Evolutionary conservation across 1,140 invertebrate genomes (phyloP).

Genomic region (Drosophila equinoxialis): DNA sequence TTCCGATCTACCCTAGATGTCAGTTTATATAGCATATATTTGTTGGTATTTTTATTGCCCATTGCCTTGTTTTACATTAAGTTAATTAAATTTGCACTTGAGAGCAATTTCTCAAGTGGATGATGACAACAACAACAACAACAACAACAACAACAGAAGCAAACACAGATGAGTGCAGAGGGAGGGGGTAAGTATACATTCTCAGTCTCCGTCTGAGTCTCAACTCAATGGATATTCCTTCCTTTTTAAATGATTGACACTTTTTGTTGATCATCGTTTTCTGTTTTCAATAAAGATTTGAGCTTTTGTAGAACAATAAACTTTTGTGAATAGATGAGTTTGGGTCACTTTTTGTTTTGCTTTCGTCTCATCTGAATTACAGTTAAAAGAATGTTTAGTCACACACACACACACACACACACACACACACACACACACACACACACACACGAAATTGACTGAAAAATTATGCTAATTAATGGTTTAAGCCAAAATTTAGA

Average conservation of each 20-base stretch:
- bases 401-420: no score
- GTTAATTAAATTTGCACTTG: conserved; percentile 47
- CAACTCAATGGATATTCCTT: not conserved
- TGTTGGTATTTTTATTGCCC: conserved; percentile 33
- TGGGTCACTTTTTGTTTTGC: conserved; percentile 15
- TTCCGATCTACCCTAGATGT: not conserved
- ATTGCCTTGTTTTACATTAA: conserved; percentile 26
- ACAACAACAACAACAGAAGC: not conserved
- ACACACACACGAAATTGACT: no score
- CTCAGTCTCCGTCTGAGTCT: not conserved
- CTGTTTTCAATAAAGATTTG: conserved; percentile 34
- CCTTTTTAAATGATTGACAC: conserved; percentile 11
- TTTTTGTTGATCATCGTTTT: conserved; percentile 9
- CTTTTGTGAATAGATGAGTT: conserved; percentile 55
- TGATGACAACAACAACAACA: conserved; percentile 5
- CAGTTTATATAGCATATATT: not conserved
- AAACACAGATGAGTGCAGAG: no score
- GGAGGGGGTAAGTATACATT: conserved; percentile 4
- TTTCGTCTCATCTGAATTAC: not conserved
- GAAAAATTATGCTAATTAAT: not conserved
- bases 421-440: no score
- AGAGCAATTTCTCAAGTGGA: conserved; percentile 3
- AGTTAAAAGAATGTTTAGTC: conserved; percentile 3
- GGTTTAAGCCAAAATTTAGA: not conserved
- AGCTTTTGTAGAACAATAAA: conserved; percentile 68